Evolutionary conservation across 1,140 invertebrate genomes (phyloP).

Genomic region (Thereuonema tuberculata): DNA sequence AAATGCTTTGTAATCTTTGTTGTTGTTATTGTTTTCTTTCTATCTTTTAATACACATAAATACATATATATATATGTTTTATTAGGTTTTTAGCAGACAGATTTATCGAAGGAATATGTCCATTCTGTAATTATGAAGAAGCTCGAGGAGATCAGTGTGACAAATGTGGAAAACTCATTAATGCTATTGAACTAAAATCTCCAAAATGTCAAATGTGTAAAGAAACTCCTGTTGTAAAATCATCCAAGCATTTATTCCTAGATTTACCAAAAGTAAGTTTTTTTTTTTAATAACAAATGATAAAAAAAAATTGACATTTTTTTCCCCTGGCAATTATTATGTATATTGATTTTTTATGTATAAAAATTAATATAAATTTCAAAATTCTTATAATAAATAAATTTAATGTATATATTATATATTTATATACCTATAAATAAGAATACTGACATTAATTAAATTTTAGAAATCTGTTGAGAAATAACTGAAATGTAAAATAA

Average conservation of each 20-base stretch:
- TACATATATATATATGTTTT: constrained; percentile 1
- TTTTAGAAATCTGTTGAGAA: no score
- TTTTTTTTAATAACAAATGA: constrained; percentile 8
- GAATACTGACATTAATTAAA: no score
- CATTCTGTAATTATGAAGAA: constrained; percentile 79
- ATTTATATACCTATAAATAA: no score
- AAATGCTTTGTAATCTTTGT: not conserved
- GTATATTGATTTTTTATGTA: constrained; percentile 4
- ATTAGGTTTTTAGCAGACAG: constrained; percentile 50
- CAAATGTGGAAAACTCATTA: constrained; percentile 90
- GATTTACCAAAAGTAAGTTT: constrained; percentile 67
- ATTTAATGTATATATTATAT: no score
- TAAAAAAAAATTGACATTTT: no score
- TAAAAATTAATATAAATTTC: no score
- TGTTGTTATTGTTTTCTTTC: constrained; percentile 3
- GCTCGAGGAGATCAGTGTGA: constrained; percentile 98
- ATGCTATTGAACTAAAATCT: constrained; percentile 76
- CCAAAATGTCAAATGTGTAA: constrained; percentile 88
- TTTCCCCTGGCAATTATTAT: no score
- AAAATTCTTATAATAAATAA: no score
- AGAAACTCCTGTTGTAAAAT: constrained; percentile 52
- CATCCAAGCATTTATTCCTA: constrained; percentile 83
- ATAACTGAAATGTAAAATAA: no score
- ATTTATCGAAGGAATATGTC: constrained; percentile 97
- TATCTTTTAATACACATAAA: not conserved